Conservation (phyloP, 1,140 invertebrate species). For the Bicyclus anynana region DNA sequence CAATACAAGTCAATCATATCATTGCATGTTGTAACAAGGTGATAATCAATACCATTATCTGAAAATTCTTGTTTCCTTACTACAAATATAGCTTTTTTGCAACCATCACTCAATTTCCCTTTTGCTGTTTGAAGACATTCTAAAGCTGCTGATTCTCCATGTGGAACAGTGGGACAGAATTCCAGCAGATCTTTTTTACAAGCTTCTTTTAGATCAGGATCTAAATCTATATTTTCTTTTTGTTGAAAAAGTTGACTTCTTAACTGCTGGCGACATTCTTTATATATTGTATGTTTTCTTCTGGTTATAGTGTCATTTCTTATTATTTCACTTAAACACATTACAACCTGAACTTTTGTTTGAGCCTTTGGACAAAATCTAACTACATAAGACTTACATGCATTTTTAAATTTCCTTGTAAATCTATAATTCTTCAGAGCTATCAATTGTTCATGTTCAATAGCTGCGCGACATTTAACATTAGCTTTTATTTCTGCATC, state of each 20-base stretch:
- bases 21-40: slow-evolving; percentile 88
- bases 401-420: slow-evolving; percentile 96
- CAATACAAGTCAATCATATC: slow-evolving; percentile 91
- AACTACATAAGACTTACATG: slow-evolving; percentile 91
- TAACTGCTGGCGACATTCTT: slow-evolving; percentile 92
- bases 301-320: slow-evolving; percentile 92
- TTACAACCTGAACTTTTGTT: slow-evolving; percentile 92
- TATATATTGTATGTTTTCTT: slow-evolving; percentile 86
- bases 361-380: slow-evolving; percentile 87
- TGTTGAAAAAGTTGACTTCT: slow-evolving; percentile 92
- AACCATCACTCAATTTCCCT: slow-evolving; percentile 81
- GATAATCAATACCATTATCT: slow-evolving; percentile 92
- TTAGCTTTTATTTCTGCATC: slow-evolving; percentile 85
- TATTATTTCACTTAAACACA: slow-evolving; percentile 93
- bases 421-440: slow-evolving; percentile 96
- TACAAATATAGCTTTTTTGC: slow-evolving; percentile 90
- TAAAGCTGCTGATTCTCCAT: slow-evolving; percentile 88
- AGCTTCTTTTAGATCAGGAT: slow-evolving; percentile 86
- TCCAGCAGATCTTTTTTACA: slow-evolving; percentile 88
- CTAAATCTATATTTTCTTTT: slow-evolving; percentile 90
- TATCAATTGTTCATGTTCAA: slow-evolving; percentile 96
- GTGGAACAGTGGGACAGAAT: slow-evolving; percentile 84
- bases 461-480: slow-evolving; percentile 92
- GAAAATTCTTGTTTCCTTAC: slow-evolving; percentile 90
- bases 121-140: slow-evolving; percentile 90